A percentile compares a stretch with the other conserved stretches of the same genome.
Conservation (phyloP, 2,113 vertebrate species). For the Leucoraja erinaceus region DNA sequence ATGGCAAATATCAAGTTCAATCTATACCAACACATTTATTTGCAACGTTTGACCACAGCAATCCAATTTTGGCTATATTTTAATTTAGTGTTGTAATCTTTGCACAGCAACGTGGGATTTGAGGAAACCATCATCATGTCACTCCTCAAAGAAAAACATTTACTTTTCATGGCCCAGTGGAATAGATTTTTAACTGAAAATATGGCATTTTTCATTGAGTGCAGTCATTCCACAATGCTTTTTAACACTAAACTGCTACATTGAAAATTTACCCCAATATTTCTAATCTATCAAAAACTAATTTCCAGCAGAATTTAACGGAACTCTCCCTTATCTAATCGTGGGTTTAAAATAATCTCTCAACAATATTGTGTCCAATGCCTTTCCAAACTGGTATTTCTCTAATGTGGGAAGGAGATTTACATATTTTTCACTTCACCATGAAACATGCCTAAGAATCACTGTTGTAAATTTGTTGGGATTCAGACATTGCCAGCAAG, state of each 20-base stretch:
- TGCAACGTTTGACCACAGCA: background rate
- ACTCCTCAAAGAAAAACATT: background rate
- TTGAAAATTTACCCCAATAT: no score
- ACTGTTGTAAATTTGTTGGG: no score
- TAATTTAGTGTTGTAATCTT: background rate
- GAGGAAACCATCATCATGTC: background rate
- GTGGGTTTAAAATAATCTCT: background rate
- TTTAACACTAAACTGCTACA: background rate
- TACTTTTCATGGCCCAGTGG: background rate
- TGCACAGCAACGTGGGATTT: background rate
- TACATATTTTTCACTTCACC: no score
- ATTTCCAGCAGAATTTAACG: background rate
- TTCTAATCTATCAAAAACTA: background rate
- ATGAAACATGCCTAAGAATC: no score
- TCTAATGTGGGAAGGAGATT: no score
- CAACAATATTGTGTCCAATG: no score
- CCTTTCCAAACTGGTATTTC: no score
- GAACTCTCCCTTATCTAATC: background rate
- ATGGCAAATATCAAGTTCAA: slow-evolving; percentile 1
- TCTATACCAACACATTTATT: background rate
- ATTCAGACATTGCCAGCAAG: no score
- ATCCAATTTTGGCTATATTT: background rate
- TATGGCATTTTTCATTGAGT: background rate
- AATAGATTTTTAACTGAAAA: background rate
- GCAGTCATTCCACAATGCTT: background rate